Evolutionary conservation across 1,140 invertebrate species (phyloP).

Genomic region (Cotesia vestalis): DNA sequence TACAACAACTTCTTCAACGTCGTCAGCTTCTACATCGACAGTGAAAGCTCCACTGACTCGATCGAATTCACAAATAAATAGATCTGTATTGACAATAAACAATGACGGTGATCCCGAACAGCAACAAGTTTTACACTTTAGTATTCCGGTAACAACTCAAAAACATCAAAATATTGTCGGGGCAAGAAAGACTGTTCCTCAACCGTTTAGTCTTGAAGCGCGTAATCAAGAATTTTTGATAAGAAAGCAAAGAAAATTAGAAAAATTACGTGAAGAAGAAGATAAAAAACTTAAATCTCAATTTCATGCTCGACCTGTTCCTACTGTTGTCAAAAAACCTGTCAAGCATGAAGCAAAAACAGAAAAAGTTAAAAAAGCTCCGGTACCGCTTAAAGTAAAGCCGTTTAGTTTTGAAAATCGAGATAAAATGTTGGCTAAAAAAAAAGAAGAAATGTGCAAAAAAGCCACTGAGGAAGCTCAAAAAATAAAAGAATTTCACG

Average conservation of each 20-base stretch:
- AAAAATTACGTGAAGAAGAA: slow-evolving; percentile 55
- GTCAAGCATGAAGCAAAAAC: background rate
- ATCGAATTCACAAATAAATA: slow-evolving; percentile 33
- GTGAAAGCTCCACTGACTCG: slow-evolving; percentile 26
- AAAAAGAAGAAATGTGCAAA: slow-evolving; percentile 66
- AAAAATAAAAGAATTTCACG: slow-evolving; percentile 62
- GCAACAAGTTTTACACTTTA: slow-evolving; percentile 54
- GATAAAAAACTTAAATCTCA: slow-evolving; percentile 52
- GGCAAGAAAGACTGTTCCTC: slow-evolving; percentile 48
- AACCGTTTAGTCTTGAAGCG: slow-evolving; percentile 69
- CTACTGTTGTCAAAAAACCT: slow-evolving; percentile 42
- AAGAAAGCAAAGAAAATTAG: slow-evolving; percentile 68
- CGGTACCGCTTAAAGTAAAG: background rate
- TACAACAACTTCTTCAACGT: no score
- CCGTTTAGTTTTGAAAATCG: slow-evolving; percentile 70
- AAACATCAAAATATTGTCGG: slow-evolving; percentile 25
- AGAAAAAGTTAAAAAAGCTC: background rate
- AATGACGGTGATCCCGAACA: slow-evolving; percentile 43
- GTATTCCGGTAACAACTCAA: slow-evolving; percentile 47
- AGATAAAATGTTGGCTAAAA: slow-evolving; percentile 59
- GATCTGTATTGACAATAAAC: slow-evolving; percentile 41
- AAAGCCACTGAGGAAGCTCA: slow-evolving; percentile 61
- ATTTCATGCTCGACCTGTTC: slow-evolving; percentile 64
- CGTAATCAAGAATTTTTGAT: slow-evolving; percentile 62
- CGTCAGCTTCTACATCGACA: no score